phyloP scores from a whole-genome alignment of 2,113 vertebrate species.

The Anseranas semipalmata region DNA sequence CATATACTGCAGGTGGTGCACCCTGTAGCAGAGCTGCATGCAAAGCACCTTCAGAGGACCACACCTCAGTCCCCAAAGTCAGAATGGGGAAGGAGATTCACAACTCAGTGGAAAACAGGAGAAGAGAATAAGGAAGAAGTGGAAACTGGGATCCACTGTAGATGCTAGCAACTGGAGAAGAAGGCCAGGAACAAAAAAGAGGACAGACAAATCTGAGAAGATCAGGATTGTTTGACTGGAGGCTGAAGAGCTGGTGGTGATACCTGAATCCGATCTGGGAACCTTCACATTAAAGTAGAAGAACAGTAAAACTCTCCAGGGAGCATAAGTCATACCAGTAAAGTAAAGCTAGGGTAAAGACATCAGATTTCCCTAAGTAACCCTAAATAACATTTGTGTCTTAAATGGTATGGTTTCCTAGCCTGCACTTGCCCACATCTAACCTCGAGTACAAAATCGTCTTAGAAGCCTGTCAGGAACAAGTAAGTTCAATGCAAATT shows the following conservation, averaged over 20 bases:
- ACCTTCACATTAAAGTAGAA: not conserved
- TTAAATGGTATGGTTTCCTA: not conserved
- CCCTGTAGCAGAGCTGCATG: not conserved
- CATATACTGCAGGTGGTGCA: not conserved
- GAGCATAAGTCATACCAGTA: not conserved
- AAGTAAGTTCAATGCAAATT: not conserved
- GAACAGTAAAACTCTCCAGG: not conserved
- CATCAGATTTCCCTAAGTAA: not conserved
- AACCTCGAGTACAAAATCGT: not conserved
- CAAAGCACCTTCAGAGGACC: not conserved
- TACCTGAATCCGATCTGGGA: not conserved
- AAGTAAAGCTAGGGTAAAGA: not conserved
- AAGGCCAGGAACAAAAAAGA: not conserved
- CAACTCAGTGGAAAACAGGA: not conserved
- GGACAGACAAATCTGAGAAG: not conserved
- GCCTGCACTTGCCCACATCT: not conserved
- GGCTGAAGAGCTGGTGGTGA: not conserved
- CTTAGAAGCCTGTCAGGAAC: not conserved
- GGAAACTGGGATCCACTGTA: not conserved
- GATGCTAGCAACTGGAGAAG: not conserved
- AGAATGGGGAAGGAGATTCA: not conserved
- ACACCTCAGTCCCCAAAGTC: not conserved
- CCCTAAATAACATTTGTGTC: not conserved
- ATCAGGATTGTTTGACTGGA: not conserved
- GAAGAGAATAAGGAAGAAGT: not conserved